phyloP scores from a whole-genome alignment of 2,888 invertebrate genomes.

The Pseudococcus viburni region DNA sequence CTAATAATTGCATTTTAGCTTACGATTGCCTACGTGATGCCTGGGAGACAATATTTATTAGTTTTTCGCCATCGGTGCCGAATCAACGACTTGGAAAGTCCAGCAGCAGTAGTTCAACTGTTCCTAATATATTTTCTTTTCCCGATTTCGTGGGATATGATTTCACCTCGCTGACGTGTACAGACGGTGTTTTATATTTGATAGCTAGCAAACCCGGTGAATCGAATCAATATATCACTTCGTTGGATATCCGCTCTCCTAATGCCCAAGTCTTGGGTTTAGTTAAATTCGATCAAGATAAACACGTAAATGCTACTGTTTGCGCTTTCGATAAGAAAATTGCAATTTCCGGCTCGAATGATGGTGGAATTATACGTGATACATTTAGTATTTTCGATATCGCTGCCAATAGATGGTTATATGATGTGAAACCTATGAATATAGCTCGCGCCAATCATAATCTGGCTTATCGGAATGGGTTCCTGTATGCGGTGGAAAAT shows the following conservation, averaged over 20 bases:
- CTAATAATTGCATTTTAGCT: neutral
- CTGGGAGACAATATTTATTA: neutral
- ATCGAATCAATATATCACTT: neutral
- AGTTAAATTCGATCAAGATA: neutral
- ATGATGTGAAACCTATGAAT: constrained; percentile 1
- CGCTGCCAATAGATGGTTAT: neutral
- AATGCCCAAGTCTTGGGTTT: neutral
- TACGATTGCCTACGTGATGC: neutral
- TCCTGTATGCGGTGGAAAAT: neutral
- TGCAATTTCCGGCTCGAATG: neutral
- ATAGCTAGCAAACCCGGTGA: neutral
- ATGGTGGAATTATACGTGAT: neutral
- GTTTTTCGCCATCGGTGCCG: neutral
- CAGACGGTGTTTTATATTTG: neutral
- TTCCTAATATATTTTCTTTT: neutral
- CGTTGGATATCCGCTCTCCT: neutral
- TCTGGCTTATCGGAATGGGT: neutral
- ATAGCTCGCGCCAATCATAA: neutral
- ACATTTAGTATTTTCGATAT: neutral
- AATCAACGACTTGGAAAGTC: neutral
- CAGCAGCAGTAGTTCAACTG: too few species aligned
- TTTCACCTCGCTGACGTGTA: neutral
- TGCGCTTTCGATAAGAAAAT: neutral
- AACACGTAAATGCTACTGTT: neutral
- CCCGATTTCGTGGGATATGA: neutral